phyloP scores from a whole-genome alignment of 2,113 vertebrate species.

The Jacana jacana region DNA sequence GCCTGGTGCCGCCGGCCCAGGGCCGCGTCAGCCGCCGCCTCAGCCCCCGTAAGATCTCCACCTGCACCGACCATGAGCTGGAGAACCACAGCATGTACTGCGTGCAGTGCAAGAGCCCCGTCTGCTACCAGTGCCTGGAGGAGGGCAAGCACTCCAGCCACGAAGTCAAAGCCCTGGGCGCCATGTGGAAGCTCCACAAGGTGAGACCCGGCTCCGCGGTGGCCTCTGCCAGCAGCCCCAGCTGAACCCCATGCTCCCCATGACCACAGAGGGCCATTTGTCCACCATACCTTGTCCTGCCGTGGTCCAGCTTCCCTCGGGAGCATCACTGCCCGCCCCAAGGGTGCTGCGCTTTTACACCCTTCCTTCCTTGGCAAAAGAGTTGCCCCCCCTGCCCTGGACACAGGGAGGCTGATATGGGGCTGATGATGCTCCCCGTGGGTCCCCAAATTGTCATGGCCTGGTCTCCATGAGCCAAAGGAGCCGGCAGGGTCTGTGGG shows the following conservation, averaged over 20 bases:
- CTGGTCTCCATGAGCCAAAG: background rate
- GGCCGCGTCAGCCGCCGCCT: slow-evolving; percentile 90
- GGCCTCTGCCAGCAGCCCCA: background rate
- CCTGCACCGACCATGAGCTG: slow-evolving; percentile 97
- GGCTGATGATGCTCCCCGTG: fast-evolving
- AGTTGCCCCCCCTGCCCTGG: too few relatives aligned
- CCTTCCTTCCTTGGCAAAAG: background rate
- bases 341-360: fast-evolving
- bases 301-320: fast-evolving
- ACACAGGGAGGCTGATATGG: fast-evolving
- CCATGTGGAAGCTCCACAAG: slow-evolving; percentile 99
- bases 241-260: too few relatives aligned
- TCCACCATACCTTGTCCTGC: fast-evolving
- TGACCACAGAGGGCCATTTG: fast-evolving
- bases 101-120: slow-evolving; percentile 94
- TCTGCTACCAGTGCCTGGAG: slow-evolving; percentile 98
- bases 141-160: slow-evolving; percentile 95
- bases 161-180: slow-evolving; percentile 95
- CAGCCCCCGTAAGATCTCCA: slow-evolving; percentile 93
- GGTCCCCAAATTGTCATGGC: background rate
- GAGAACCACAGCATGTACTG: slow-evolving; percentile 99
- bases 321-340: fast-evolving
- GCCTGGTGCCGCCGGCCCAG: slow-evolving; percentile 94
- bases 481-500: background rate
- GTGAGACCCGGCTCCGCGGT: slow-evolving; percentile 63